Evolutionary conservation across 2,113 vertebrate species (phyloP), one percentile per base, ranked within the genome.

Genomic region (Todiramphus saurophagus): DNA sequence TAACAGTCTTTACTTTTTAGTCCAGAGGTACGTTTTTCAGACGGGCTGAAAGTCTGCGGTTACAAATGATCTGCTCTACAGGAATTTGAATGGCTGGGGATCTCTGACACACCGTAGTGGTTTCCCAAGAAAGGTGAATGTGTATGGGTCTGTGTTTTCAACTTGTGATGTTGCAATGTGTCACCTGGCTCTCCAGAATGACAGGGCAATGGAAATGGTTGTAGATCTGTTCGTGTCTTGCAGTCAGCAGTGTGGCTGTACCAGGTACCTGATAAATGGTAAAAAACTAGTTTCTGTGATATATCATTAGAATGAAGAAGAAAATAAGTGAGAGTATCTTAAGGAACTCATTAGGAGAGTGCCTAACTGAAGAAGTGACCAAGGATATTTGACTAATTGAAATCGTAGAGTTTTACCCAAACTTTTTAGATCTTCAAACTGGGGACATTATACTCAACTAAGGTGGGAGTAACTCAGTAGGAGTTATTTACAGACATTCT

Each of bases 401-500:
- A 86, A 43, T 46, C 31, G 9, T 37, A 2, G 5, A 37, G 9
- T 85, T 76, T 87, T 91, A 60, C 66, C 46, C 41, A 46, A 91
- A 74, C 9, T 14, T 4, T 64, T 93, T 41, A 69, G 46, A n/a
- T 85, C 70, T 70, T 90, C 64, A 63, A 16, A 13, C 33, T 53
- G 50, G 63, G 84, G 30, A 77, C 55, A 48, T 35, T 39, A 16
- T n/a, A 53, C 37, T 83, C 50, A 43, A 33, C 37, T 70, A 25
- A 33, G n/a, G 63, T 62, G 67, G 62, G 59, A 72, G 51, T 89
- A 73, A 77, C 43, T 35, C 50, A 2, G 37, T 77, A 39, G 62
- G 62, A 86, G 43, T 80, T 85, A 81, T 13, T 80, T 94, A 77
- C 64, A 91, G 76, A 64, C 33, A 13, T 68, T 64, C 82, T 66